Base-by-base conservation (phyloP, 2,797 vertebrate genomes). In the Champsocephalus esox region DNA sequence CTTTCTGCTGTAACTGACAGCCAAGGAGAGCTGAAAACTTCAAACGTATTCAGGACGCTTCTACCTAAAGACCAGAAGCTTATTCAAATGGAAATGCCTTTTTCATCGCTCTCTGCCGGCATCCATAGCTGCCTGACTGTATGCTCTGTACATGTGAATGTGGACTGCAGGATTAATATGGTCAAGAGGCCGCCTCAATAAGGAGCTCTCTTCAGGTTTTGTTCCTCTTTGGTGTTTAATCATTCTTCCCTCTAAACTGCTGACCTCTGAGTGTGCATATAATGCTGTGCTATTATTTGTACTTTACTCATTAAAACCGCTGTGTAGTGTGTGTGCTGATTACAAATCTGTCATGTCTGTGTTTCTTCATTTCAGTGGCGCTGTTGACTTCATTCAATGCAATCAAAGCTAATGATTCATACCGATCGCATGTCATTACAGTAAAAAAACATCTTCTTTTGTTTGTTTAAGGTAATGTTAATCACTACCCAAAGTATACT, bases 21-120 rank as follows among this genome's bases (percentile, higher is more conserved):
- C 76, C 75, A 79, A 86, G 85, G 74, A 87, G 83, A 73, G 61
- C 83, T 67, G 72, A 24, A 73, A 74, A 83, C 88, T 88, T 92
- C 89, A 92, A 90, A 88, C 71, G 12, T 80, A 83, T 82, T 86
- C 81, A 87, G 74, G 14, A 79, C n/a, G 16, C 83, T 75, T 81
- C 73, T 75, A 76, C 81, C 80, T 85, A 82, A 84, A 87, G 76
- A 83, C 55, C 78, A 85, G 76, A 78, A 34, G 14, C 41, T 28
- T 38, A 89, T 93, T 92, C 89, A 91, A 2, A 91, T 91, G 88
- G 81, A 88, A 92, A 92, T 90, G 81, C 52, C 78, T 89, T 88
- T 70, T 82, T 85, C 80, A 52, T 82, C 62, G 0, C 61, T 72
- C 78, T 77, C 66, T 58, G 76, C 54, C 12, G 41, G 73, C 80